phyloP scores from a whole-genome alignment of 2,888 invertebrate genomes.

The Agonum fuliginosum region DNA sequence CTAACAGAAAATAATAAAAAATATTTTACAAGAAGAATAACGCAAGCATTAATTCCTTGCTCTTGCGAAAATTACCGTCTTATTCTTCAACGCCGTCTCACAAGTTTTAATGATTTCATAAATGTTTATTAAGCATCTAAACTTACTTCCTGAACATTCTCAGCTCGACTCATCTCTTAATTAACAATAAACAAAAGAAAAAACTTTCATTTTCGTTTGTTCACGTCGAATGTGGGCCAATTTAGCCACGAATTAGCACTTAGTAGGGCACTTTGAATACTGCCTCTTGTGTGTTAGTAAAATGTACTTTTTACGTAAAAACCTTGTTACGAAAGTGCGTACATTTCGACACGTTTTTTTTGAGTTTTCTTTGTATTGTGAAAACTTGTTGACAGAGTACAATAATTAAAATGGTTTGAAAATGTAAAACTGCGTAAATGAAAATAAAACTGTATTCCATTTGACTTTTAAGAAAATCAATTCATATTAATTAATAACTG shows the following conservation, averaged over 20 bases:
- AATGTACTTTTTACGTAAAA: constrained; percentile 14
- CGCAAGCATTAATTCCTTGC: no score
- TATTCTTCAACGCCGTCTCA: no score
- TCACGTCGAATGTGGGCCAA: constrained; percentile 9
- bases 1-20: no score
- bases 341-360: background rate
- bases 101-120: constrained; percentile 15
- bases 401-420: no score
- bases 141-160: constrained; percentile 5
- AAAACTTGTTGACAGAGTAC: no score
- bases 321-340: background rate
- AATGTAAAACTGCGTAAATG: no score
- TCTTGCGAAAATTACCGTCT: no score
- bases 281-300: background rate
- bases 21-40: no score
- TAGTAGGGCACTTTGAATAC: constrained; percentile 26
- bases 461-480: no score
- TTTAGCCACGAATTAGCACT: constrained; percentile 36
- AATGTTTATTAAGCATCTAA: constrained; percentile 15
- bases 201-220: constrained; percentile 44
- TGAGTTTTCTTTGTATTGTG: background rate
- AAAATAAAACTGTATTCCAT: no score
- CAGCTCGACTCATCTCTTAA: constrained; percentile 8
- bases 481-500: no score
- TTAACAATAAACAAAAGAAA: constrained; percentile 29